These are phyloP conservation scores for Hemistola chrysoprasaria DNA, from an alignment of 2,888 invertebrate species.

Conservation along the genomic window DNA sequence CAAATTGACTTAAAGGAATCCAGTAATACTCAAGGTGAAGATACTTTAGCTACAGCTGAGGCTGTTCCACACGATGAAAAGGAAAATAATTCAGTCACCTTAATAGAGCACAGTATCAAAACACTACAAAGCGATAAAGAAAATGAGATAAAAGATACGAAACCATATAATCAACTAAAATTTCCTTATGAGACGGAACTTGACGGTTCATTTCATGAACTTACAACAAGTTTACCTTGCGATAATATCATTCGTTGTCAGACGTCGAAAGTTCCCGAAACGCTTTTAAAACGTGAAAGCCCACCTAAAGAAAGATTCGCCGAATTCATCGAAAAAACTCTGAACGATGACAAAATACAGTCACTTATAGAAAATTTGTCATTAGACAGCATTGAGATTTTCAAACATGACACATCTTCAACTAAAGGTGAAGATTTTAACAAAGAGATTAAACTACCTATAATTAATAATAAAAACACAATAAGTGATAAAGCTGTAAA, in stretches of 20 bases:
- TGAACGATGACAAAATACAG: conserved; percentile 71
- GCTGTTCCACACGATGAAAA: too few species aligned
- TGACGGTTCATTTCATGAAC: background rate
- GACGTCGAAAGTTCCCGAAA: conserved; percentile 38
- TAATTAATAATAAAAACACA: conserved; percentile 31
- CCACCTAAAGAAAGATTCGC: conserved; percentile 72
- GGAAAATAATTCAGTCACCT: too few species aligned
- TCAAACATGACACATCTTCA: conserved; percentile 34
- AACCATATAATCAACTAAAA: too few species aligned
- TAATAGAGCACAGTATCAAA: too few species aligned
- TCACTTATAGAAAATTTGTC: conserved; percentile 72
- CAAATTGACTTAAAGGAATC: conserved; percentile 24
- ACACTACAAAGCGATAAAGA: too few species aligned
- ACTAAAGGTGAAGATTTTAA: conserved; percentile 28
- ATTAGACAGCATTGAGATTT: conserved; percentile 51
- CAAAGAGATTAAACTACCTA: conserved; percentile 32
- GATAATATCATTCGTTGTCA: conserved; percentile 31
- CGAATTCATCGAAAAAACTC: conserved; percentile 72
- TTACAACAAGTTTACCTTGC: conserved; percentile 1
- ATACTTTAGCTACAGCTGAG: too few species aligned
- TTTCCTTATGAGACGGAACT: background rate
- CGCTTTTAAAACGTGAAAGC: conserved; percentile 55
- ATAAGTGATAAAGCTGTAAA: conserved; percentile 47
- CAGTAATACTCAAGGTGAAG: conserved; percentile 18
- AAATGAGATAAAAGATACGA: too few species aligned